phyloP scores from a whole-genome alignment of 2,797 vertebrate species.

The Sebastes nivosus region DNA sequence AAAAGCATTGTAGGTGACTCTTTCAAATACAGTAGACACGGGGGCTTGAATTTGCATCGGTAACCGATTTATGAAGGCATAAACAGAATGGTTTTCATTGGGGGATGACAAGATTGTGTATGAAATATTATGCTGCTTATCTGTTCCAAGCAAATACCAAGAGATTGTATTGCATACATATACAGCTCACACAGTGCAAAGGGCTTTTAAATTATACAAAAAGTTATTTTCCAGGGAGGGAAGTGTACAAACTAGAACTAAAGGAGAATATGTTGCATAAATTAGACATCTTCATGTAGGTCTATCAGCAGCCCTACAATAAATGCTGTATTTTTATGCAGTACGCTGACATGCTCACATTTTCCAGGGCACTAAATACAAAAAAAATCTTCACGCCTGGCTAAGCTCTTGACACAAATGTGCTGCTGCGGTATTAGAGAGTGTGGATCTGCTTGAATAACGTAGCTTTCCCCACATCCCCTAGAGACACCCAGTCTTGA shows the following conservation, averaged over 20 bases:
- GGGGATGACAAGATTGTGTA: conserved; percentile 2
- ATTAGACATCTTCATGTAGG: conserved; percentile 1
- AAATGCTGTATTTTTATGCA: conserved; percentile 12
- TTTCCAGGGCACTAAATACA: conserved; percentile 41
- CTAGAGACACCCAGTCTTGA: conserved; percentile 51
- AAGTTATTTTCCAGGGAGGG: conserved; percentile 2
- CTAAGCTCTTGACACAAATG: conserved; percentile 72
- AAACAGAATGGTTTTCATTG: conserved; percentile 25
- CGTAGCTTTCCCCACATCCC: conserved; percentile 29
- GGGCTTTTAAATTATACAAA: conserved; percentile 29
- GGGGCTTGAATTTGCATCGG: conserved; percentile 29
- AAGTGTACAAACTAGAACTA: neutral
- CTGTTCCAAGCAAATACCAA: conserved; percentile 14
- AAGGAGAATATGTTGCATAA: conserved; percentile 19
- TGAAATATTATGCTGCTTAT: conserved; percentile 20
- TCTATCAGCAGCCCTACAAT: conserved; percentile 3
- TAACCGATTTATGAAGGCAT: conserved; percentile 39
- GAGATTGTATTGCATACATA: conserved; percentile 25
- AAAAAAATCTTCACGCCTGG: conserved; percentile 42
- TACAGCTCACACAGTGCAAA: conserved; percentile 10
- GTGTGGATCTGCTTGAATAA: conserved; percentile 49
- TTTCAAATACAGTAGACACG: conserved; percentile 38
- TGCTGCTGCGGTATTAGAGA: conserved; percentile 50
- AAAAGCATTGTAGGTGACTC: conserved; percentile 35
- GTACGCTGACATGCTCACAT: conserved; percentile 13